Conservation (phyloP, 2,113 vertebrate species). For the Xyrauchen texanus region DNA sequence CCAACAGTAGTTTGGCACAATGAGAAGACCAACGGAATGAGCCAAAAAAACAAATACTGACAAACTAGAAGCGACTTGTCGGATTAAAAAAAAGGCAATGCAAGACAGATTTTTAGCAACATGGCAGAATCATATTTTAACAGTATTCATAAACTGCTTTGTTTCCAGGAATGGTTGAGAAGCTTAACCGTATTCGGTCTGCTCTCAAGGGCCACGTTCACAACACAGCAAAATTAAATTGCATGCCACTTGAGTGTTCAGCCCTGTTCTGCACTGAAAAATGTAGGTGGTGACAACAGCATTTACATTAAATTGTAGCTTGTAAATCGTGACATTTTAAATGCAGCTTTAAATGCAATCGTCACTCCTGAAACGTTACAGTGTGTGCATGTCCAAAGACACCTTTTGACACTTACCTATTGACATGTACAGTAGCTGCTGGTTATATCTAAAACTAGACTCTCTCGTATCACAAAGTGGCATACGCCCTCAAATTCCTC, state of each 20-base stretch:
- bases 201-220: constrained; percentile 20
- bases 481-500: constrained; percentile 41
- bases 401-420: constrained; percentile 10
- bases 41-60: constrained; percentile 28
- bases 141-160: neutral
- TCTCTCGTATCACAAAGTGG: constrained; percentile 28
- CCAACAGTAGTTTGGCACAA: constrained; percentile 31
- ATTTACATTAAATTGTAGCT: neutral
- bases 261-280: no score
- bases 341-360: no score
- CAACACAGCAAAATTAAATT: neutral
- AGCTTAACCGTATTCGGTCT: constrained; percentile 45
- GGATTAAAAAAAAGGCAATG: constrained; percentile 26
- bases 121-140: constrained; percentile 32
- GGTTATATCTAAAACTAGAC: constrained; percentile 55
- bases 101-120: constrained; percentile 26
- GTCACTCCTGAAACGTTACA: neutral
- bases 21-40: constrained; percentile 21
- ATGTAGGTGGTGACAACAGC: neutral
- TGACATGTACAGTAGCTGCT: constrained; percentile 48
- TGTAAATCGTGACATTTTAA: no score
- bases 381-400: neutral
- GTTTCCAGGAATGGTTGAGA: constrained; percentile 48
- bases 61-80: constrained; percentile 17
- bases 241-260: neutral